A percentile compares a stretch with the other conserved stretches of the same genome.
These are phyloP conservation scores for Podabrus alpinus DNA, from an alignment of 2,888 invertebrate species.

Conservation along the genomic window DNA sequence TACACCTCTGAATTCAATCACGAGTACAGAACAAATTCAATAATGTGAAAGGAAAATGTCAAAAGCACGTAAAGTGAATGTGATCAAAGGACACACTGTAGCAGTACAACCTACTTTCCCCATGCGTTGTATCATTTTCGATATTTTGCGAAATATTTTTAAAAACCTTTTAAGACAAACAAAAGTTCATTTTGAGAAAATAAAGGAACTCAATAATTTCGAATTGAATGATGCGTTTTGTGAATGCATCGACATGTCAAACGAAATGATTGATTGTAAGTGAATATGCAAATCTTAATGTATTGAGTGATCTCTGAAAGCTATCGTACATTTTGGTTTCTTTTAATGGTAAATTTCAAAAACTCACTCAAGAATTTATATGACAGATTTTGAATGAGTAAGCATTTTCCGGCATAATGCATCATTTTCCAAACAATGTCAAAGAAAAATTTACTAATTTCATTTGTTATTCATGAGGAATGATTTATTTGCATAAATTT, in stretches of 20 bases:
- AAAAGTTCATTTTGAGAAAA: neutral
- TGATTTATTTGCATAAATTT: neutral
- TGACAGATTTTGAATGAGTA: conserved; percentile 9
- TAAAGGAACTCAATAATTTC: neutral
- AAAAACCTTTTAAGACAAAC: neutral
- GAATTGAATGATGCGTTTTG: neutral
- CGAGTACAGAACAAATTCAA: neutral
- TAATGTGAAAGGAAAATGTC: neutral
- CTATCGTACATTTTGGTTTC: conserved; percentile 4
- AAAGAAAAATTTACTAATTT: neutral
- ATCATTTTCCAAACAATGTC: neutral
- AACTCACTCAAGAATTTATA: conserved; percentile 7
- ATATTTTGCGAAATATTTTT: neutral
- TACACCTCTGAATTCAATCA: neutral
- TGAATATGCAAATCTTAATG: conserved; percentile 22
- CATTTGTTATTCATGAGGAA: neutral
- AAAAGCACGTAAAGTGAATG: neutral
- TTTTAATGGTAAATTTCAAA: conserved; percentile 8
- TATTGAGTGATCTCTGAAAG: conserved; percentile 21
- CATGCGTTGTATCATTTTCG: neutral
- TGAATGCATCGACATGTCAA: conserved; percentile 19
- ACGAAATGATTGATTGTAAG: conserved; percentile 27
- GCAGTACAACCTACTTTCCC: neutral
- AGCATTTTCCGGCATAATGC: neutral
- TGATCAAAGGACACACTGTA: neutral